Evolutionary conservation across 2,888 invertebrate species (phyloP).

Genomic region (Achlya flavicornis): DNA sequence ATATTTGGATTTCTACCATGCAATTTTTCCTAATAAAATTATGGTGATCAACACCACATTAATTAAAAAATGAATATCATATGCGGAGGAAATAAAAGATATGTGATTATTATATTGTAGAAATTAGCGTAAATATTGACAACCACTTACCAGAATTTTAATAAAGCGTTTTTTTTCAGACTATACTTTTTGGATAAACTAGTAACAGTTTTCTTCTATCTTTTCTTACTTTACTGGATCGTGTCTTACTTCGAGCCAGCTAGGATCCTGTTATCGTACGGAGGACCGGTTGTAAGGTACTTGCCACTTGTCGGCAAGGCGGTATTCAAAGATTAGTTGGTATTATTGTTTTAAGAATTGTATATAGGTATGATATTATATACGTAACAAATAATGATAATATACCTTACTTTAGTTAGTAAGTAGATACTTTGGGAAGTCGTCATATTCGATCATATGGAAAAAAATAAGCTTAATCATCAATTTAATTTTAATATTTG

Average conservation of each 20-base stretch:
- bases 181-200: constrained; percentile 79
- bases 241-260: constrained; percentile 60
- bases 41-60: no score
- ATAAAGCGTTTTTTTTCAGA: constrained; percentile 65
- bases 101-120: no score
- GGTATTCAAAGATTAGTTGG: constrained; percentile 53
- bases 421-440: no score
- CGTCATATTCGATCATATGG: no score
- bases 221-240: constrained; percentile 71
- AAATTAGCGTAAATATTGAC: no score
- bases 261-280: constrained; percentile 54
- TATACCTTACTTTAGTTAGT: no score
- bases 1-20: no score
- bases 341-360: constrained; percentile 5
- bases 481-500: no score
- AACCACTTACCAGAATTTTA: neutral
- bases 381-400: neutral
- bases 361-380: neutral
- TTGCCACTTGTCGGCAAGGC: constrained; percentile 71
- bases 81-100: no score
- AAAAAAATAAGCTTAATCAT: no score
- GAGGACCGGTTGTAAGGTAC: constrained; percentile 62
- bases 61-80: no score
- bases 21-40: no score
- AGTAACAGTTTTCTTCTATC: constrained; percentile 76